Evolutionary conservation across 1,140 invertebrate genomes (phyloP), one percentile per base, ranked within the genome.

Genomic region (Tenebrio molitor): DNA sequence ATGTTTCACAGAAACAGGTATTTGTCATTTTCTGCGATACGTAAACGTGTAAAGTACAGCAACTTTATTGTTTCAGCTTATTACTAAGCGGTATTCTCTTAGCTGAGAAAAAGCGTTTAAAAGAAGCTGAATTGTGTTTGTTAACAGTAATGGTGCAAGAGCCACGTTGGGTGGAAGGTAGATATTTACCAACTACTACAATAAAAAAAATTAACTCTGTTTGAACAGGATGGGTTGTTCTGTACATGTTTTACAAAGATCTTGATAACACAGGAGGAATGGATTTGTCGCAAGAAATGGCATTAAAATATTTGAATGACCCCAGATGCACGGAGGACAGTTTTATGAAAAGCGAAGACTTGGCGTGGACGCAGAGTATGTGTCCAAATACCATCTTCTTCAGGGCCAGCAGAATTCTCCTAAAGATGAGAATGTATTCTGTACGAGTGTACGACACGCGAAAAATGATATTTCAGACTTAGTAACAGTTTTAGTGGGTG

Each of bases 41-140:
- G n/a, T n/a, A n/a, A n/a, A n/a, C n/a, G n/a, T n/a, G n/a, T n/a
- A n/a, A n/a, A 29, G 25, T 3, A 29, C 25, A 29, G 25, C 8
- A 29, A 29, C 3, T 29, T 4, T 29, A 29, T 12, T 29, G 42
- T 69, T 74, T 23, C 62, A 69, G 71, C 10, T 53, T 77, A 15
- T 21, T 81, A 1, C 14, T 77, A 44, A 75, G 69, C 67, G 80
- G 74, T 1, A 41, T 76, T 17, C 58, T 81, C 10, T 44, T 80
- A 21, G 44, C 62, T 1, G 71, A 79, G 17, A 78, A 77, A 71
- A 65, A 46, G 15, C 50, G 74, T 34, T 50, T 64, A 14, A 67
- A 76, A 17, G 74, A 79, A 63, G 77, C 79, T 2, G 80, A 81
- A 76, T 80, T 75, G 5, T 79, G 77, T 71, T 77, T 81, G 8